Conservation (phyloP, 2,888 invertebrate genomes). For the Chalcosyrphus nemorum region DNA sequence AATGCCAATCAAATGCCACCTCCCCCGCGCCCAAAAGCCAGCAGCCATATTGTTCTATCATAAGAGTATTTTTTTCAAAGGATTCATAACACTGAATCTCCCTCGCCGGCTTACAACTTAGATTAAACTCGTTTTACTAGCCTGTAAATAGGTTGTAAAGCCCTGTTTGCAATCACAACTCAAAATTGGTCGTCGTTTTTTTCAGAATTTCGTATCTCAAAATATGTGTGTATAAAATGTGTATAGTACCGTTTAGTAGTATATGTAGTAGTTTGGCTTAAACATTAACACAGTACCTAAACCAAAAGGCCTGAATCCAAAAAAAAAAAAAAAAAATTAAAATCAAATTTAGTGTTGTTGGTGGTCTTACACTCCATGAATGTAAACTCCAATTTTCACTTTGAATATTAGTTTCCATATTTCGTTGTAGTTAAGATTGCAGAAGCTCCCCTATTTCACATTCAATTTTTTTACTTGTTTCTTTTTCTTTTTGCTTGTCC, state of each 20-base stretch:
- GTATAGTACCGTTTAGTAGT: conserved; percentile 53
- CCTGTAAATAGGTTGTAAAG: conserved; percentile 82
- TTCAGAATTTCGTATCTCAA: conserved; percentile 81
- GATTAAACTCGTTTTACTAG: conserved; percentile 81
- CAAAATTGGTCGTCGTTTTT: conserved; percentile 78
- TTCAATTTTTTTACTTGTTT: conserved; percentile 47
- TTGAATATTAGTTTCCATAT: conserved; percentile 78
- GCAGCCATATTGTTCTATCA: neutral
- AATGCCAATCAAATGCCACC: conserved; percentile 28
- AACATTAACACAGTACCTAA: conserved; percentile 34
- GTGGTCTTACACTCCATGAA: conserved; percentile 78
- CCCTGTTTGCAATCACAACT: conserved; percentile 79
- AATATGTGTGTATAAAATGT: conserved; percentile 72
- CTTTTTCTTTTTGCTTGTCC: too few relatives aligned
- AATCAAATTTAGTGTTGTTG: conserved; percentile 74
- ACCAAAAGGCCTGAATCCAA: conserved; percentile 2
- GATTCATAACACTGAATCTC: conserved; percentile 50
- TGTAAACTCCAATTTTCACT: conserved; percentile 79
- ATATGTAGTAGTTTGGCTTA: conserved; percentile 67
- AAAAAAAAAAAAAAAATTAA: conserved; percentile 41
- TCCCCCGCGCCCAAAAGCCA: conserved; percentile 7
- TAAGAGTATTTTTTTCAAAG: conserved; percentile 10
- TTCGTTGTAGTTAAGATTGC: conserved; percentile 79
- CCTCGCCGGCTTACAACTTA: conserved; percentile 64
- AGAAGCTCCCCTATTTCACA: conserved; percentile 73